Conservation (phyloP, 2,888 invertebrate species). For the Cepaea hortensis region DNA sequence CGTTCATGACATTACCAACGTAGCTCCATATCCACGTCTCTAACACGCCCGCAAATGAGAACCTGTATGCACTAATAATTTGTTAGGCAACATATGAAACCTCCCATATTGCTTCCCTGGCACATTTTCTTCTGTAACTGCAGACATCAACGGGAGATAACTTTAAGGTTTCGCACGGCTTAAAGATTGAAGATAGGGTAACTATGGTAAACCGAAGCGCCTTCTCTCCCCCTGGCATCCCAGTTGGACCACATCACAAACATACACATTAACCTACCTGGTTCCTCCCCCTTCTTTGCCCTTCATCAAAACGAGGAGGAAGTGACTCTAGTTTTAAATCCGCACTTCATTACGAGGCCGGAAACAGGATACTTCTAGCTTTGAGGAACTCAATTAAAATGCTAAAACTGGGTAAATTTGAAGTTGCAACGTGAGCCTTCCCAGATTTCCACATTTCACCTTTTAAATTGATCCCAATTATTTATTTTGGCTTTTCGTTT, state of each 20-base stretch:
- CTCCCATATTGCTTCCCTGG: no score
- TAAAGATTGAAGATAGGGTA: no score
- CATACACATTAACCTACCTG: background rate
- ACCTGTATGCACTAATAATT: no score
- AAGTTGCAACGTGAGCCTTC: constrained; percentile 35
- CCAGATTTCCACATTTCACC: constrained; percentile 32
- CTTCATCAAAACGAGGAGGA: constrained; percentile 7
- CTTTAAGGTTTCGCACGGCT: background rate
- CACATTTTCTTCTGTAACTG: background rate
- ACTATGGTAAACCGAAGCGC: no score
- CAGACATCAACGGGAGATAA: background rate
- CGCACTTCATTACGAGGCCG: constrained; percentile 31
- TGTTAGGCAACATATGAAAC: no score
- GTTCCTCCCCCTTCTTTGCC: no score
- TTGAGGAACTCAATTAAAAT: constrained; percentile 40
- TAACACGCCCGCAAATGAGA: no score
- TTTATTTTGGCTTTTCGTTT: constrained; percentile 21
- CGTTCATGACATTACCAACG: no score
- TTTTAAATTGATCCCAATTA: constrained; percentile 32
- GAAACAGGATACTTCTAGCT: constrained; percentile 30
- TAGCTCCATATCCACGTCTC: no score
- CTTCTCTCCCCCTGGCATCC: background rate
- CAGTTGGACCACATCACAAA: background rate
- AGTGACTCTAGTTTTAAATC: constrained; percentile 30
- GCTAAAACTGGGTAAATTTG: constrained; percentile 44